These are phyloP conservation scores for Sporophila hypoxantha DNA, from an alignment of 2,113 vertebrate species.

Conservation along the genomic window DNA sequence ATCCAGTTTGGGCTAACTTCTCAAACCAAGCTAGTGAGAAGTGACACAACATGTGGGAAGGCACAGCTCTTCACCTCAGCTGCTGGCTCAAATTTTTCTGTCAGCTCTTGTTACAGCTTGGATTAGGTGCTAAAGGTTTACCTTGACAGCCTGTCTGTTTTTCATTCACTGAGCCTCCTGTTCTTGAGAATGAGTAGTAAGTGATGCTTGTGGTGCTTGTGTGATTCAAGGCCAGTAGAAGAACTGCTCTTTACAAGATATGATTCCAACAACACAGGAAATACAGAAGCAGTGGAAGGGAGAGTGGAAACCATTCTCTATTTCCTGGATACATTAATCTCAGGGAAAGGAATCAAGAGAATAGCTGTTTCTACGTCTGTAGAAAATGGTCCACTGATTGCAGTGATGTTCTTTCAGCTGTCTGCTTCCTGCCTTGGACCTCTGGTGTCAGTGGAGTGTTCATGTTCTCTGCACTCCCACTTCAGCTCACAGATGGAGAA, in stretches of 20 bases:
- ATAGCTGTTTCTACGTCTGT: background rate
- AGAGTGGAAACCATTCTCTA: background rate
- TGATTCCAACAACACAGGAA: background rate
- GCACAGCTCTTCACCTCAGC: background rate
- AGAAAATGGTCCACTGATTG: background rate
- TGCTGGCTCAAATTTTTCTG: background rate
- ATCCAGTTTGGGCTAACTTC: background rate
- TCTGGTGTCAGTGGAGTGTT: background rate
- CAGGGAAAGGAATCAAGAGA: background rate
- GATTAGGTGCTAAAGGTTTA: background rate
- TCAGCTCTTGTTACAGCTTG: background rate
- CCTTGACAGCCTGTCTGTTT: background rate
- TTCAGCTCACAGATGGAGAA: background rate
- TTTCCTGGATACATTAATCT: background rate
- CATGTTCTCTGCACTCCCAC: accelerated
- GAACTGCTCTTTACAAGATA: background rate
- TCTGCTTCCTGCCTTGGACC: background rate
- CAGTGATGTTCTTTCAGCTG: background rate
- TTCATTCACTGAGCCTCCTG: background rate
- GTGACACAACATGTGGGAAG: background rate
- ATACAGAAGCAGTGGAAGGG: background rate
- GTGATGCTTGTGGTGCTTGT: background rate
- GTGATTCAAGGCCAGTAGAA: background rate
- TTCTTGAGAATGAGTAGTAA: background rate
- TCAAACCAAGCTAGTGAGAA: background rate